Conservation (phyloP, 2,113 vertebrate genomes). For the Spheniscus mendiculus region DNA sequence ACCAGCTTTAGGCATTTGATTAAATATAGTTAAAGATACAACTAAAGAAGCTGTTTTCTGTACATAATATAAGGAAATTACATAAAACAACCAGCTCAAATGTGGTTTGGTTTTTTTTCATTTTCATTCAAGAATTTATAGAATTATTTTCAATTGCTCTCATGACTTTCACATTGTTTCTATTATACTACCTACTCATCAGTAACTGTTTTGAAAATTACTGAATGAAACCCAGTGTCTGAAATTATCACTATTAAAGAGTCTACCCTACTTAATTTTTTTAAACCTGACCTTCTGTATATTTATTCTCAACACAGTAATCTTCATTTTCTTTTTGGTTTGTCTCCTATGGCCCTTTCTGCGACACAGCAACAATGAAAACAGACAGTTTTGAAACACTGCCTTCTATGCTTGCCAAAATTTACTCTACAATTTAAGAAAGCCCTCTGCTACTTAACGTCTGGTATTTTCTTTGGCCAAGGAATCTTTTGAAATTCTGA, state of each 20-base stretch:
- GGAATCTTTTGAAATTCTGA: constrained; percentile 47
- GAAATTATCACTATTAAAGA: neutral
- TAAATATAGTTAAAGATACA: neutral
- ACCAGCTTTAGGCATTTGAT: neutral
- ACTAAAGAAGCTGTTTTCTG: neutral
- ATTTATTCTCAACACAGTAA: constrained; percentile 3
- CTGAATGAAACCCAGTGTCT: neutral
- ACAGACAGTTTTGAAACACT: constrained; percentile 37
- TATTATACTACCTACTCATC: neutral
- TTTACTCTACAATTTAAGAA: constrained; percentile 51
- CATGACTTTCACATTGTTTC: neutral
- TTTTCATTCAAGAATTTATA: neutral
- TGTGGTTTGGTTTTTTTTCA: neutral
- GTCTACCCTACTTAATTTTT: neutral
- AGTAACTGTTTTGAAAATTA: neutral
- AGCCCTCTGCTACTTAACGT: constrained; percentile 23
- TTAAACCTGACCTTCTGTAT: neutral
- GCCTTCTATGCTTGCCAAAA: constrained; percentile 47
- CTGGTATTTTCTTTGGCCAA: constrained; percentile 60
- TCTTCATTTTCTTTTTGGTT: neutral
- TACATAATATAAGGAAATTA: neutral
- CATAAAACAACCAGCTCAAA: neutral
- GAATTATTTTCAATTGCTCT: neutral
- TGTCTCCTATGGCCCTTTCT: constrained; percentile 16
- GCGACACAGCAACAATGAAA: neutral